Percentiles rank a stretch among this genome's conserved stretches.
Conservation (phyloP, 1,140 invertebrate species). For the Drosophila bifasciata region DNA sequence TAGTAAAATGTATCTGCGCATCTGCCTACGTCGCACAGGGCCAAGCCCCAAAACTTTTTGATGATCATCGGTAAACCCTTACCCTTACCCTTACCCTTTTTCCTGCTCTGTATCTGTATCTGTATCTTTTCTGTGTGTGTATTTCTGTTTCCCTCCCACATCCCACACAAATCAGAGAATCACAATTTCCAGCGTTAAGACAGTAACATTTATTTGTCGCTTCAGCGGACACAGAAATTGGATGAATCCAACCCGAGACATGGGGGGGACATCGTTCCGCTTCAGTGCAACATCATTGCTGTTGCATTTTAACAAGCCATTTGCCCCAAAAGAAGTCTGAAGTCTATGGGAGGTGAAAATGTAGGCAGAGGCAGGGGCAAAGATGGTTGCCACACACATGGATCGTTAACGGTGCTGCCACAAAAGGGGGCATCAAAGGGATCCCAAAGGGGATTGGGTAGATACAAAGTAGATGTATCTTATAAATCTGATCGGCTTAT, state of each 20-base stretch:
- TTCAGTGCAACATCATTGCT: constrained; percentile 42
- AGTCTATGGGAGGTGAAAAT: not conserved
- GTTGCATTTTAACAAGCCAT: constrained; percentile 53
- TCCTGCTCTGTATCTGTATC: no score
- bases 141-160: constrained; percentile 24
- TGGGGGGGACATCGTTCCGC: constrained; percentile 37
- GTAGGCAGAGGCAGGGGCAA: not conserved
- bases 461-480: constrained; percentile 12
- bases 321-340: not conserved
- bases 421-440: constrained; percentile 8
- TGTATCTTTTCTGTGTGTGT: no score
- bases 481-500: constrained; percentile 60
- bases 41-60: constrained; percentile 31
- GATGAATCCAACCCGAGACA: constrained; percentile 24
- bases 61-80: constrained; percentile 35
- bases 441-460: not conserved
- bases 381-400: constrained; percentile 38
- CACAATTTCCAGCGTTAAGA: constrained; percentile 48
- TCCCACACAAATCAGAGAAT: not conserved
- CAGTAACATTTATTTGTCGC: constrained; percentile 68
- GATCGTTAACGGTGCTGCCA: constrained; percentile 22
- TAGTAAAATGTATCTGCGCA: constrained; percentile 30
- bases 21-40: constrained; percentile 34
- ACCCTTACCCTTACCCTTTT: no score
- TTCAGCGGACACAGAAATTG: constrained; percentile 67